Base-by-base conservation (phyloP, 2,888 invertebrate species). In the Leistus spinibarbis region DNA sequence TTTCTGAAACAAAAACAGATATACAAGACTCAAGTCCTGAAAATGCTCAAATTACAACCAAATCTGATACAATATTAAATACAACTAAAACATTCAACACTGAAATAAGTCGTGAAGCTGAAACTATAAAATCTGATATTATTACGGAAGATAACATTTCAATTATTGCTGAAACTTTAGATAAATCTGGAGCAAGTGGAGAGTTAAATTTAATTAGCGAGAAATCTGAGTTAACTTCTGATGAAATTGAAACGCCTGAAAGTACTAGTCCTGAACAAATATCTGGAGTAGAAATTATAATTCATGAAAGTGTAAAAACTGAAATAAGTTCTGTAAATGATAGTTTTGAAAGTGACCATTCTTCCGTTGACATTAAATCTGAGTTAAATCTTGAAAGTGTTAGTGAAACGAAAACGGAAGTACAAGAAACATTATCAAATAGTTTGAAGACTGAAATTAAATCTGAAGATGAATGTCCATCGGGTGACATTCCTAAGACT, bases 211-310 rank as follows among this genome's bases (percentile, higher is more conserved):
- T 60, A 9, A 40, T 5, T n/a, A 57, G 19, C 3, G 9, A 7
- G n/a, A 69, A 60, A 60, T 24, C n/a, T 2, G n/a, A n/a, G n/a
- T n/a, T n/a, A n/a, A n/a, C 54, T 54, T 22, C 19, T 22, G 54
- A 62, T 54, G 62, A 68, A 57, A 56, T 54, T 57, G 22, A 54
- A 13, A 16, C 66, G 10, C 19, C 63, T 63, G 63, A 63, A 63
- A 63, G 19, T 63, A 5, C 17, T 57, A 57, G 20, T n/a, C 20
- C 0, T 13, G 20, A 19, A 57, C 57, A 19, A 20, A 57, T 57
- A n/a, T 57, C 57, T 20, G 23, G 40, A 2, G 40, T 40, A 40
- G 40, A 40, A 1, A 2, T 40, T 40, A 5, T 40, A 40, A 7
- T 40, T 40, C 40, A 40, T 40, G 40, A 40, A 40, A 40, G 40